Evolutionary conservation across 1,140 invertebrate species (phyloP), one percentile per base, ranked within the genome.

Genomic region (Dendroctonus valens): DNA sequence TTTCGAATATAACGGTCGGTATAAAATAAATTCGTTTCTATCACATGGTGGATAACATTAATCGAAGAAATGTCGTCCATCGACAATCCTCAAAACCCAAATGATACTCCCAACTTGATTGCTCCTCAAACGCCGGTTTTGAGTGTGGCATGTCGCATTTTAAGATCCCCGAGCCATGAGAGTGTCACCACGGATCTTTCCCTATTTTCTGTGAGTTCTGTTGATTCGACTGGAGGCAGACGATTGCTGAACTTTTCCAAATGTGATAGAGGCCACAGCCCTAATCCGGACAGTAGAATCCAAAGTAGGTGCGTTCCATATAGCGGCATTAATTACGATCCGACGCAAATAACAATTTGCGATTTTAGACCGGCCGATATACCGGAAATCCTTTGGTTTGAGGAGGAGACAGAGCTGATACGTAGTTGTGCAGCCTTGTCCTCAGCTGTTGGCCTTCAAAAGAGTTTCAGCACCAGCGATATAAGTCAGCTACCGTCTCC

Each of bases 171-270:
- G 3, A 91, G 89, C 41, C 90, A 90, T 76, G 91, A 93, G 78
- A 90, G 88, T 12, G 89, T 92, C 68, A 91, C 89, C 6, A 92
- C 90, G 3, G 91, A 92, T 75, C 77, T 92, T 40, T 91, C 89
- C 0, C 79, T 92, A 57, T 90, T 92, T 77, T 91, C 89, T 48
- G 85, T 92, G 6, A 91, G 89, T 0, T 91, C 89, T 5, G 83
- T 86, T 3, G 86, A 88, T 0, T 88, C 86, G 5, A 87, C 82
- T 3, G 79, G 83, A 3, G 78, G 75, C 5, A 79, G 80, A 59
- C 79, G 85, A 53, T 76, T 88, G 44, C 77, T 86, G 3, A 83
- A 81, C 37, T 87, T 87, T 74, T 85, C 66, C 49, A 78, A 78
- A 65, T 82, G 80, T 66, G 81, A 85, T 65, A 77, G 88, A 67